Conservation (phyloP, 2,888 invertebrate genomes). For the Pyrrhia umbra region DNA sequence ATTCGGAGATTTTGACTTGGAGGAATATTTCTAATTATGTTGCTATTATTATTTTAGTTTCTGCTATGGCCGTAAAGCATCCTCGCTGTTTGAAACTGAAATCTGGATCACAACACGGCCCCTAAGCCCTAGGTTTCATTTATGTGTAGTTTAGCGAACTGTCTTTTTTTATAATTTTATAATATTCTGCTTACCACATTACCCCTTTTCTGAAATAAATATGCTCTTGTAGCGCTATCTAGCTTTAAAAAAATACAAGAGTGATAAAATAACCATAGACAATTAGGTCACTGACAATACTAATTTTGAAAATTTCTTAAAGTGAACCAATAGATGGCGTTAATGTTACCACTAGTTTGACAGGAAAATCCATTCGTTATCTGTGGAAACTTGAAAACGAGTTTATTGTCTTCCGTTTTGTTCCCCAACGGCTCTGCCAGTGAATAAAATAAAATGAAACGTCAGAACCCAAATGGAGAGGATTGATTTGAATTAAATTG, state of each 20-base stretch:
- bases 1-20: too few relatives aligned
- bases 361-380: constrained; percentile 46
- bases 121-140: too few relatives aligned
- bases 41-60: too few relatives aligned
- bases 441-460: constrained; percentile 77
- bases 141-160: too few relatives aligned
- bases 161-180: too few relatives aligned
- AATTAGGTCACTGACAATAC: constrained; percentile 65
- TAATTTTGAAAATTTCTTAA: not conserved
- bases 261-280: constrained; percentile 65
- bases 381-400: constrained; percentile 67
- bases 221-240: constrained; percentile 57
- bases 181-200: too few relatives aligned
- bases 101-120: too few relatives aligned
- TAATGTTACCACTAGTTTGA: constrained; percentile 26
- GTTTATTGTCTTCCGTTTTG: constrained; percentile 72
- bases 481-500: constrained; percentile 71
- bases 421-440: constrained; percentile 71
- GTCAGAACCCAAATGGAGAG: constrained; percentile 75
- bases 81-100: too few relatives aligned
- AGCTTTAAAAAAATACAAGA: constrained; percentile 6
- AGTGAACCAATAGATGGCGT: constrained; percentile 60
- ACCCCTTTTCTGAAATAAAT: not conserved
- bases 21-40: too few relatives aligned
- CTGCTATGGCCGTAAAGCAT: too few relatives aligned